Conservation (phyloP, 53 echinoderm and acorn worm genomes). For the Echinarachnius parma region DNA sequence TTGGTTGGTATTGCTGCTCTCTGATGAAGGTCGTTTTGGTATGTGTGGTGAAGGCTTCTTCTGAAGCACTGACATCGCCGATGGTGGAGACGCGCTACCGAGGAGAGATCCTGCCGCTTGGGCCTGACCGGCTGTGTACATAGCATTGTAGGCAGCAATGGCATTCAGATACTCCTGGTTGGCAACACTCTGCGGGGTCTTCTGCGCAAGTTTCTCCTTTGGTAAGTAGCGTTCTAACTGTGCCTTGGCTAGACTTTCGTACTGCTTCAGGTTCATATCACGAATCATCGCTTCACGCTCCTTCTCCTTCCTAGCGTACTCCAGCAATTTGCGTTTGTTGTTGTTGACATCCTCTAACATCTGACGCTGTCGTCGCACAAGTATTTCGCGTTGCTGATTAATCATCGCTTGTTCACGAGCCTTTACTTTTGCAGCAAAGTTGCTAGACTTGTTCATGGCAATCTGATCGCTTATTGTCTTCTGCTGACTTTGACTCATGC, state of each 20-base stretch:
- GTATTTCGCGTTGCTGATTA: conserved; percentile 25
- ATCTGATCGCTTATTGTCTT: not conserved
- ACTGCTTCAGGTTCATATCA: conserved; percentile 13
- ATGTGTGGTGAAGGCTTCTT: too few relatives aligned
- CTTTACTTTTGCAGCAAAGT: conserved; percentile 14
- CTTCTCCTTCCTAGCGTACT: conserved; percentile 8
- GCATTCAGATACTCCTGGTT: conserved; percentile 10
- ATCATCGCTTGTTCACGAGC: conserved; percentile 17
- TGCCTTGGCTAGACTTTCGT: not conserved
- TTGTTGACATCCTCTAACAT: conserved; percentile 19
- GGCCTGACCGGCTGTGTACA: too few relatives aligned
- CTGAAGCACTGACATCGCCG: too few relatives aligned
- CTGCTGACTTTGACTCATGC: conserved; percentile 2
- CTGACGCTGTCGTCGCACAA: conserved; percentile 25
- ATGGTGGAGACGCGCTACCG: not conserved
- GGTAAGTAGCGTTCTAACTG: not conserved
- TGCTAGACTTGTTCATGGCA: not conserved
- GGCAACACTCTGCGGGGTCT: not conserved
- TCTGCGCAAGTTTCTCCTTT: not conserved
- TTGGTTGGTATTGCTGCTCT: too few relatives aligned
- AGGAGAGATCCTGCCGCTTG: not conserved
- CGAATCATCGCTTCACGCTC: conserved; percentile 19
- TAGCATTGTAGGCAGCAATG: conserved; percentile 17
- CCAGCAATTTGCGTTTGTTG: conserved; percentile 21
- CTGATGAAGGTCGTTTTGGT: too few relatives aligned